Base-by-base conservation (phyloP, 2,797 vertebrate species). In the Loriculus beryllinus region DNA sequence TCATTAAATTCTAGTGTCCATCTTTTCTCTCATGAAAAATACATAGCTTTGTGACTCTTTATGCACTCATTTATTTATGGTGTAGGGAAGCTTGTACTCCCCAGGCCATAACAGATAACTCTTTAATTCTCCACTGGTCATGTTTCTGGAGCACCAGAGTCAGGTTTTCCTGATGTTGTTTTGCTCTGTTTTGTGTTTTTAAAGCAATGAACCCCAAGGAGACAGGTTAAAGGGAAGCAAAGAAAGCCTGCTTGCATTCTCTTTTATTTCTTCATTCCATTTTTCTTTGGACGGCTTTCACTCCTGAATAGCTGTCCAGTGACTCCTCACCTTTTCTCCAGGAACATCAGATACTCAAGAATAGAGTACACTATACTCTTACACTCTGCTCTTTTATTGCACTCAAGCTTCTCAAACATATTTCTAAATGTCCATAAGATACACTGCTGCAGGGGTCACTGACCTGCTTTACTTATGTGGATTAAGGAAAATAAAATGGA, bases 11-110 rank as follows among this genome's bases (percentile, higher is more conserved):
- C 87, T 69, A 9, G 16, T 67, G 85, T 84, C 90, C 76, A 7
- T 82, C 69, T 83, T 91, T 64, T 84, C 77, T 72, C 42, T 94
- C 74, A 76, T 91, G 77, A 95, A 95, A 95, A 86, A 95, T 93
- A 65, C 22, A 86, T 70, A 17, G 11, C 33, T 70, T 51, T 47
- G 3, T 26, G 77, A 39, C 35, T 80, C 48, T 60, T 87, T 65
- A 65, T 31, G 37, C 54, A 56, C 20, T 94, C 79, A 71, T 91
- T 91, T 93, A 92, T 92, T 93, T 89, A 78, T 90, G 69, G 19
- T 8, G 21, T 39, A 47, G 31, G 35, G 82, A 71, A 64, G 20
- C 45, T 71, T 0, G 0, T 70, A 59, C 28, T 88, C 82, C 77
- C 62, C 26, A 33, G 42, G 28, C 62, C 42, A 25, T 37, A 77